Conservation (phyloP, 1,140 invertebrate genomes). For the Drosophila kurseongensis region DNA sequence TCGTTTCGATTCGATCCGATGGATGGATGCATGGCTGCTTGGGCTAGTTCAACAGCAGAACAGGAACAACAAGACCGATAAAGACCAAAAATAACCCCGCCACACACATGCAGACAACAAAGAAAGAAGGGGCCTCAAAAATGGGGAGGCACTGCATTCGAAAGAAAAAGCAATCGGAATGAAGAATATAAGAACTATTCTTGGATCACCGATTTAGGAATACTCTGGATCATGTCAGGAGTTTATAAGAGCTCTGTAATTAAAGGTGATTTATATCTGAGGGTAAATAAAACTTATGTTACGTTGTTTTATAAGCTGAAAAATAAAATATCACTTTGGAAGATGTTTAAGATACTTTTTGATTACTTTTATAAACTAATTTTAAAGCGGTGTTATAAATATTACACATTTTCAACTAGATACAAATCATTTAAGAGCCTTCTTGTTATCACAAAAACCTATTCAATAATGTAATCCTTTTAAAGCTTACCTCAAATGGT, state of each 20-base stretch:
- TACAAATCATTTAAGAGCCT: not conserved
- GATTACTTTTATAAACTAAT: not conserved
- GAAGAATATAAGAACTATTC: slow-evolving; percentile 9
- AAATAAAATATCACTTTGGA: not conserved
- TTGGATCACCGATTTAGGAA: slow-evolving; percentile 23
- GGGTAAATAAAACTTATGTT: slow-evolving; percentile 4
- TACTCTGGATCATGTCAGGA: slow-evolving; percentile 19
- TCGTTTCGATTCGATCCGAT: slow-evolving; percentile 38
- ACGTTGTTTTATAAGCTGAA: not conserved
- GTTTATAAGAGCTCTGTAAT: slow-evolving; percentile 9
- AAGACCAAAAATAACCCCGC: slow-evolving; percentile 32
- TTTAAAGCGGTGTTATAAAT: no score
- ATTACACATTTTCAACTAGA: no score
- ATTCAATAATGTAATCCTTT: slow-evolving; percentile 6
- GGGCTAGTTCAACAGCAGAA: slow-evolving; percentile 1
- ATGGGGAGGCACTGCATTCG: slow-evolving; percentile 22
- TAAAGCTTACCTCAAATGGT: not conserved
- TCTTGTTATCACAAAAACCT: not conserved
- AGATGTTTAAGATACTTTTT: no score
- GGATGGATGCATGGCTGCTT: slow-evolving; percentile 29
- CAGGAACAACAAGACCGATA: slow-evolving; percentile 8
- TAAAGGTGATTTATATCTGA: slow-evolving; percentile 19
- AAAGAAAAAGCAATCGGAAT: slow-evolving; percentile 5
- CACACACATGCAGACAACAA: slow-evolving; percentile 43
- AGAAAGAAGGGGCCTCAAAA: slow-evolving; percentile 10